Evolutionary conservation across 2,888 invertebrate genomes (phyloP).

Genomic region (Oligia strigilis): DNA sequence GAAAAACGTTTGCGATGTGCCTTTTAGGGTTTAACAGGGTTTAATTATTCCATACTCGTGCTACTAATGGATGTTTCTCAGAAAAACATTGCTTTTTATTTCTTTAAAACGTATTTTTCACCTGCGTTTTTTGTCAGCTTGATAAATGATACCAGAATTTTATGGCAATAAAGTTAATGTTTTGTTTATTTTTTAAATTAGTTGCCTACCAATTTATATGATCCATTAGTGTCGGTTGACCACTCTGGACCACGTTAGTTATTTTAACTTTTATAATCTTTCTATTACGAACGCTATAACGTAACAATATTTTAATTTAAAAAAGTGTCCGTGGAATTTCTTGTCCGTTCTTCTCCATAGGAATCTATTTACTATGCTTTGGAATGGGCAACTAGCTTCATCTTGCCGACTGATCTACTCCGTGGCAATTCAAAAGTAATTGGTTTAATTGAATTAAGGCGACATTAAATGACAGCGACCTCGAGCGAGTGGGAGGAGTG

Average conservation of each 20-base stretch:
- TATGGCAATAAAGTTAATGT: constrained; percentile 14
- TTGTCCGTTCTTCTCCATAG: neutral
- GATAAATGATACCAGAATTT: constrained; percentile 35
- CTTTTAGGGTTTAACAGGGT: constrained; percentile 7
- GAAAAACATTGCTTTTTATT: constrained; percentile 33
- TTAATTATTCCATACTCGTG: constrained; percentile 48
- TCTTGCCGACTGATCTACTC: neutral
- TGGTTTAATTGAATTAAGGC: neutral
- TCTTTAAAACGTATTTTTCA: constrained; percentile 35
- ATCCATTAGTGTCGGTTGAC: neutral
- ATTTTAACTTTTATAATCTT: neutral
- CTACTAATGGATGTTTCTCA: constrained; percentile 37
- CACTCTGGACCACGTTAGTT: neutral
- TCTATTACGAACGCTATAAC: neutral
- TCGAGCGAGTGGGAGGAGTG: too few relatives aligned
- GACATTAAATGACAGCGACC: too few relatives aligned
- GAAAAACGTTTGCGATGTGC: constrained; percentile 18
- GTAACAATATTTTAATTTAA: neutral
- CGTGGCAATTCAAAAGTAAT: neutral
- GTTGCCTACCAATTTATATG: neutral
- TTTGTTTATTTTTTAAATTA: constrained; percentile 18
- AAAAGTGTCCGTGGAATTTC: neutral
- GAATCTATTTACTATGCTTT: neutral
- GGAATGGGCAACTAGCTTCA: neutral
- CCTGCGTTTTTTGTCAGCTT: constrained; percentile 27